Conservation (phyloP, 2,797 vertebrate species). For the Hapalemur alaotrensis region DNA sequence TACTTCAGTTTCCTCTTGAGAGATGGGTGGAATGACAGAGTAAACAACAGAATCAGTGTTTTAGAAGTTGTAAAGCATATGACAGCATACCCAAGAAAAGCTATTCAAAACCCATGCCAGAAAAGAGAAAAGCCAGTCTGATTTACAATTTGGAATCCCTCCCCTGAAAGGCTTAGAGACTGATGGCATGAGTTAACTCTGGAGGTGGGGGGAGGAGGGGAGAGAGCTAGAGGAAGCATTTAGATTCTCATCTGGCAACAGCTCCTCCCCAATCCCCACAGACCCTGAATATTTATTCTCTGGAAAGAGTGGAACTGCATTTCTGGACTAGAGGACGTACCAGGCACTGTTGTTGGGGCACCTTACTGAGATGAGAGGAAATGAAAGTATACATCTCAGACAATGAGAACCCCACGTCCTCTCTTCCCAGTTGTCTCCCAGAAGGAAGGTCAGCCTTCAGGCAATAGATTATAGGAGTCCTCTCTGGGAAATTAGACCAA, state of each 20-base stretch:
- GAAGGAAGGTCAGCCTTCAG: background rate
- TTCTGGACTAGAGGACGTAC: background rate
- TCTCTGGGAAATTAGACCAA: background rate
- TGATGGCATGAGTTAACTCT: background rate
- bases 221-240: background rate
- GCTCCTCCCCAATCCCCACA: background rate
- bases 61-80: slow-evolving; percentile 5
- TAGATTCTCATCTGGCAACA: background rate
- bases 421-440: background rate
- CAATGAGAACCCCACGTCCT: background rate
- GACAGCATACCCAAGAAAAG: background rate
- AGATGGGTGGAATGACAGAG: background rate
- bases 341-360: background rate
- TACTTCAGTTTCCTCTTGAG: background rate
- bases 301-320: background rate
- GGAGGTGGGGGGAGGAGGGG: background rate
- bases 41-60: background rate
- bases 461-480: background rate
- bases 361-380: background rate
- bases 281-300: background rate
- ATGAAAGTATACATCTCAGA: background rate
- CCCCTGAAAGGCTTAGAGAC: background rate
- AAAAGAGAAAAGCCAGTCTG: background rate
- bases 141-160: background rate
- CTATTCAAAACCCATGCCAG: background rate